Evolutionary conservation across 2,797 vertebrate species (phyloP).

Genomic region (Botia almorhae): DNA sequence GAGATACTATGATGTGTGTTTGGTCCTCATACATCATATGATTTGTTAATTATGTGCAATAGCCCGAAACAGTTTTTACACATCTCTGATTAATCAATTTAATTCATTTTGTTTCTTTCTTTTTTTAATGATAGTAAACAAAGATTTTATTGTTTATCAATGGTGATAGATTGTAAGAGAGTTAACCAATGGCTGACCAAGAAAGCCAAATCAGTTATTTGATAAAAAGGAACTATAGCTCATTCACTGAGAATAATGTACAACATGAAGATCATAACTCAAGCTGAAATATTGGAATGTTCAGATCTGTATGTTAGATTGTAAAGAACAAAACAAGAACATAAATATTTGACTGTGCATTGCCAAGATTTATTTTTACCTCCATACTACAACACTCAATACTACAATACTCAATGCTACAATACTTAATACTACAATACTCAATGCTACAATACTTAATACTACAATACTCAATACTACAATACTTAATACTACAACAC

Average conservation of each 20-base stretch:
- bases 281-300: background rate
- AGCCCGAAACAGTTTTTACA: slow-evolving; percentile 12
- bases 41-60: slow-evolving; percentile 32
- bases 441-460: too few relatives aligned
- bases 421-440: too few relatives aligned
- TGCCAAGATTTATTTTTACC: background rate
- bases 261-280: background rate
- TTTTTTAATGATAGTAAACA: background rate
- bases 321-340: background rate
- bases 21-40: slow-evolving; percentile 30
- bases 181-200: slow-evolving; percentile 15
- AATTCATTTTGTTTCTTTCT: background rate
- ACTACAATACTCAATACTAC: too few relatives aligned
- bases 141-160: background rate
- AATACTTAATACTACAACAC: too few relatives aligned
- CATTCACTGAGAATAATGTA: background rate
- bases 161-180: background rate
- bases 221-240: background rate
- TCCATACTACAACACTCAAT: background rate
- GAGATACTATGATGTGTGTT: background rate
- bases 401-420: too few relatives aligned
- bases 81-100: background rate
- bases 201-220: slow-evolving; percentile 18
- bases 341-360: background rate
- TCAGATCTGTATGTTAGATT: background rate